Evolutionary conservation across 2,888 invertebrate species (phyloP).

Genomic region (Archips xylosteana): DNA sequence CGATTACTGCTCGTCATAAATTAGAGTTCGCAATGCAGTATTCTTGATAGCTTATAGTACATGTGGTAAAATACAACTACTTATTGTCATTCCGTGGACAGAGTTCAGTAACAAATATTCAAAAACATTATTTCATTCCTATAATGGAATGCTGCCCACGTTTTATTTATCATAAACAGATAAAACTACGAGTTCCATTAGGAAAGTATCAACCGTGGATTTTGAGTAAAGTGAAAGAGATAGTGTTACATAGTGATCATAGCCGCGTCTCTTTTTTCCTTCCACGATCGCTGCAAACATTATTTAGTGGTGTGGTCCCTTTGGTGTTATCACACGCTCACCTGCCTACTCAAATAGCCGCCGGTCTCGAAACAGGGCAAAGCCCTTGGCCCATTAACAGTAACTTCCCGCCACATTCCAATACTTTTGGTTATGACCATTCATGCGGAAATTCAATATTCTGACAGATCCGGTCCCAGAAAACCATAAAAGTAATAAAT

Average conservation of each 20-base stretch:
- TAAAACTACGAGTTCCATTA: slow-evolving; percentile 48
- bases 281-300: slow-evolving; percentile 8
- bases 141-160: slow-evolving; percentile 30
- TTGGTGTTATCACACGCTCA: slow-evolving; percentile 23
- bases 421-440: slow-evolving; percentile 46
- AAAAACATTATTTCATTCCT: slow-evolving; percentile 26
- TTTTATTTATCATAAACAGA: slow-evolving; percentile 44
- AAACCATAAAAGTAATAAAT: slow-evolving; percentile 40
- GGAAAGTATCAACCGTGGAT: slow-evolving; percentile 47
- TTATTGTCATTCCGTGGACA: slow-evolving; percentile 15
- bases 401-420: slow-evolving; percentile 53
- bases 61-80: neutral
- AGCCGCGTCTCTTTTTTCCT: slow-evolving; percentile 19
- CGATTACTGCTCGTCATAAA: no score
- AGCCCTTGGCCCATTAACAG: slow-evolving; percentile 63
- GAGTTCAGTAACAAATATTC: slow-evolving; percentile 22
- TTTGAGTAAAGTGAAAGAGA: slow-evolving; percentile 29
- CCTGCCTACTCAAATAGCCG: slow-evolving; percentile 32
- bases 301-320: slow-evolving; percentile 14
- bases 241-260: slow-evolving; percentile 3
- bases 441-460: slow-evolving; percentile 49
- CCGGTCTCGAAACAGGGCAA: slow-evolving; percentile 55
- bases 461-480: slow-evolving; percentile 46
- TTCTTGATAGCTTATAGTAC: slow-evolving; percentile 20
- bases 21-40: slow-evolving; percentile 28